Base-by-base conservation (phyloP, 2,797 vertebrate species). In the Gymnothorax javanicus region DNA sequence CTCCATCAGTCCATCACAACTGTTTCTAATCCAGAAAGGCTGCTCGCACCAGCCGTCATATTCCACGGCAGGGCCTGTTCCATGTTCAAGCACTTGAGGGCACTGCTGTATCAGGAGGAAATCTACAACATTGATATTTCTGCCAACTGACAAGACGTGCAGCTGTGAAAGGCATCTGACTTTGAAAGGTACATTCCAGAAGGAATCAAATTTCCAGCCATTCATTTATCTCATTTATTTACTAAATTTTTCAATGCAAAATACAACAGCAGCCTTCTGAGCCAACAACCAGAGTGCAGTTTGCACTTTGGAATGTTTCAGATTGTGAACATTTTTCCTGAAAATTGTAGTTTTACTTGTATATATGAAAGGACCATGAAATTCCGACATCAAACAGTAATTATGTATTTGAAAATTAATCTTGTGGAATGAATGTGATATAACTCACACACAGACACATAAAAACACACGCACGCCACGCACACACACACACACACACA, bases 101-200 rank as follows among this genome's bases (percentile, higher is more conserved):
- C 93, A 90, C 92, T 94, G 85, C 57, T 87, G 90, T 86, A 92
- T 88, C 90, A 92, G 60, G 85, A 87, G 90, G 57, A 79, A 8
- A 54, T 83, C 8, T 9, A 69, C 59, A 27, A 17, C 54, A 64
- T 9, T 15, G 59, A n/a, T 11, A 25, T 52, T 64, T 54, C 7
- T 54, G 6, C 33, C 84, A 15, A 6, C 20, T 67, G 54, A 85
- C 25, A 43, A 87, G 87, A 58, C 60, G 6, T 81, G 25, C 52
- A 20, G 83, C 54, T 60, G 57, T 83, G 84, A 71, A 85, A 83
- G 17, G 56, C 73, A 54, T 82, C 58, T 85, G 62, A 69, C 52
- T 79, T 11, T 79, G 17, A 69, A 83, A 82, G 60, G 62, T 69
- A 59, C 13, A 33, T 56, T 54, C 67, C 50, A 54, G 25, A 83